A percentile compares a stretch with the other conserved stretches of the same genome.
Evolutionary conservation across 2,113 vertebrate genomes (phyloP).

Genomic region (Platysteira castanea): DNA sequence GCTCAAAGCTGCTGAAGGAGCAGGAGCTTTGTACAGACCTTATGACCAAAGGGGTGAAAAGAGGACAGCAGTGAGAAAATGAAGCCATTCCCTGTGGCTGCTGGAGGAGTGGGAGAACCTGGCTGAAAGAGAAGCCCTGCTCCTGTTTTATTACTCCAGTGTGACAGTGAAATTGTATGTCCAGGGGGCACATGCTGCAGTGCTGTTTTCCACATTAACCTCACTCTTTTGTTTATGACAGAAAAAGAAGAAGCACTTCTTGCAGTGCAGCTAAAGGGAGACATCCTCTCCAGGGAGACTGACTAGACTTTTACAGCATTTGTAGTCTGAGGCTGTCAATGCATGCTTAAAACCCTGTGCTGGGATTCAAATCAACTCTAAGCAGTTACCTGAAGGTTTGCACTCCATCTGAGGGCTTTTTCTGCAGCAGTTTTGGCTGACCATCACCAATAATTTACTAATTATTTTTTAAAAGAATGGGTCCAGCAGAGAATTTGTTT

Average conservation of each 20-base stretch:
- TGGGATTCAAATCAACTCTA: neutral
- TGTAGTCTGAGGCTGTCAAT: neutral
- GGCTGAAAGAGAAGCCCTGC: neutral
- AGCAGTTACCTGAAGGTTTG: neutral
- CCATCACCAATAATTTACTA: neutral
- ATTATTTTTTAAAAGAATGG: neutral
- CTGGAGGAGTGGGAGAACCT: neutral
- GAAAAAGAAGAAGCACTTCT: neutral
- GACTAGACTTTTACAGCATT: neutral
- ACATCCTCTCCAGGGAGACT: neutral
- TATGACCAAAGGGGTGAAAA: neutral
- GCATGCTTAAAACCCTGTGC: neutral
- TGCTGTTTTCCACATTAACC: neutral
- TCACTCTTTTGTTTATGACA: neutral
- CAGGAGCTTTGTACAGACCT: neutral
- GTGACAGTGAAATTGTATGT: neutral
- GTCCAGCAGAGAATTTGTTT: neutral
- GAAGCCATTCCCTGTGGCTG: neutral
- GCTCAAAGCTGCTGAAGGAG: neutral
- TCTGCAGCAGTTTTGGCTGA: neutral
- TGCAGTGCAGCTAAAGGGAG: neutral
- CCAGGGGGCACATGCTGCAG: neutral
- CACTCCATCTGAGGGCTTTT: neutral
- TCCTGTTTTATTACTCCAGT: neutral
- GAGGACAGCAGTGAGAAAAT: slow-evolving; percentile 1